These are phyloP conservation scores for Ispidina lecontei DNA, from an alignment of 2,797 vertebrate genomes.

Conservation along the genomic window DNA sequence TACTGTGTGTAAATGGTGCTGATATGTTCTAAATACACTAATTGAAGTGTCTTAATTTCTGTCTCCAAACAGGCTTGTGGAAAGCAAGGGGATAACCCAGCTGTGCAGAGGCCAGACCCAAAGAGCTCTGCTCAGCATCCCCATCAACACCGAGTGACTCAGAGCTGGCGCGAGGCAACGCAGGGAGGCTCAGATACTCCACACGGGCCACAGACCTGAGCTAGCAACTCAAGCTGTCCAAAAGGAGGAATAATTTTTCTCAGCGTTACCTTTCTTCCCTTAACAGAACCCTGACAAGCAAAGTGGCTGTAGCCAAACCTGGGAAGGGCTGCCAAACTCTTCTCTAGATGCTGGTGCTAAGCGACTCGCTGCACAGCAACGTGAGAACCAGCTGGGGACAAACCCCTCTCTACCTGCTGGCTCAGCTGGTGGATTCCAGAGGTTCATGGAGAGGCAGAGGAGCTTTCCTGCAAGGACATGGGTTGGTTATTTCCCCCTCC, in stretches of 20 bases:
- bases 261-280: background rate
- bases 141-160: background rate
- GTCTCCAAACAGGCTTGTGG: constrained; percentile 18
- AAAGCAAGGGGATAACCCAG: background rate
- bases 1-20: background rate
- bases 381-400: background rate
- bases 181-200: background rate
- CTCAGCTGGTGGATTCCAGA: background rate
- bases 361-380: background rate
- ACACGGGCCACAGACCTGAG: background rate
- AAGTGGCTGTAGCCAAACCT: background rate
- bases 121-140: background rate
- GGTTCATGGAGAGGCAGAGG: background rate
- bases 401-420: background rate
- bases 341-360: background rate
- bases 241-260: background rate
- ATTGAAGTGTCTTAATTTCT: background rate
- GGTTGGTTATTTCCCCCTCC: accelerated
- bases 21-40: background rate
- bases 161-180: accelerated
- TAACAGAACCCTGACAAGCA: background rate
- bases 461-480: background rate
- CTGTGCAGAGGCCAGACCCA: background rate
- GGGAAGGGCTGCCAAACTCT: background rate
- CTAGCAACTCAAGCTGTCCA: background rate